A percentile compares a stretch with the other conserved stretches of the same genome.
These are phyloP conservation scores for Anas flavirostris DNA, from an alignment of 2,797 vertebrate genomes.

Conservation along the genomic window DNA sequence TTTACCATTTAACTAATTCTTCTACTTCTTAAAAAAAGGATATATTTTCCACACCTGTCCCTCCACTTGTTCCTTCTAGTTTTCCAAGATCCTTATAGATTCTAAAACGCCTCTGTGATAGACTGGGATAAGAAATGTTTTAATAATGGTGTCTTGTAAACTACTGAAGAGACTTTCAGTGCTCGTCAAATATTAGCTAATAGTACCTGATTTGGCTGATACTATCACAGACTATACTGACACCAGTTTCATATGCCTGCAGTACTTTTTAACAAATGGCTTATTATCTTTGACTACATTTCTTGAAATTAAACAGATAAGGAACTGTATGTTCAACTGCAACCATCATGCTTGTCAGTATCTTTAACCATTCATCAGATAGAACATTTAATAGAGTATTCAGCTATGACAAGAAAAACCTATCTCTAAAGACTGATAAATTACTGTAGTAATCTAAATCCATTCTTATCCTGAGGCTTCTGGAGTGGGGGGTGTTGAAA, in stretches of 20 bases:
- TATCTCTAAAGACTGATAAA: slow-evolving; percentile 17
- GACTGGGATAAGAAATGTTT: not conserved
- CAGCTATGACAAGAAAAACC: slow-evolving; percentile 1
- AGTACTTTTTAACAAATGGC: not conserved
- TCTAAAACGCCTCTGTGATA: not conserved
- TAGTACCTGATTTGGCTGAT: not conserved
- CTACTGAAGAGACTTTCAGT: not conserved
- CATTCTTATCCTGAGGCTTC: not conserved
- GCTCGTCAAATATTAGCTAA: not conserved
- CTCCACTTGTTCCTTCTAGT: not conserved
- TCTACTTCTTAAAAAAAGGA: not conserved
- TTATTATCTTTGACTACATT: not conserved
- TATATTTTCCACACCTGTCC: not conserved
- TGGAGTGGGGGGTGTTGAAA: not conserved
- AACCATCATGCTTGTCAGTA: not conserved
- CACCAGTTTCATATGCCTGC: not conserved
- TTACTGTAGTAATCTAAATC: slow-evolving; percentile 14
- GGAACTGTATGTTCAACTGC: not conserved
- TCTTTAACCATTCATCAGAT: not conserved
- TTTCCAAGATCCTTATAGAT: not conserved
- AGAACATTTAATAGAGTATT: slow-evolving; percentile 7
- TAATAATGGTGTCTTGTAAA: not conserved
- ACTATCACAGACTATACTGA: not conserved
- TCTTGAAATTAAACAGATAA: not conserved
- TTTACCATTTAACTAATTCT: not conserved